Evolutionary conservation across 2,888 invertebrate species (phyloP).

Genomic region (Alentia gelatinosa): DNA sequence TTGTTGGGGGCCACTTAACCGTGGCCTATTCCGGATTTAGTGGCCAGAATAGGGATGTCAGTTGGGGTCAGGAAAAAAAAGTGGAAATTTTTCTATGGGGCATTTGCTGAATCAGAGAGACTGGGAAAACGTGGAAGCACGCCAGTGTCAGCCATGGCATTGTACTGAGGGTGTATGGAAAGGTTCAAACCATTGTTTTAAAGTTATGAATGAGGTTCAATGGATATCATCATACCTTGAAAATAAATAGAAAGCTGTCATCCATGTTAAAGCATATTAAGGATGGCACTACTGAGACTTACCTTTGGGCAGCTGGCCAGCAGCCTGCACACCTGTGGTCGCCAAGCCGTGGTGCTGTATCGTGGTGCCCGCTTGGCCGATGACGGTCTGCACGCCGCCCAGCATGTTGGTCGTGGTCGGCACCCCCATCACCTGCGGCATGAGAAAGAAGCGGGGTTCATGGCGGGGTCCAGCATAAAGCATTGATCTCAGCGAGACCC

Average conservation of each 20-base stretch:
- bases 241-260: not conserved
- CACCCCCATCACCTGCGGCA: not conserved
- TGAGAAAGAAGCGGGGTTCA: not conserved
- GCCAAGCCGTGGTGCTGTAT: not conserved
- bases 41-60: too few species aligned
- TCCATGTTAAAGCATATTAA: not conserved
- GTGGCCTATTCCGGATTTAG: too few species aligned
- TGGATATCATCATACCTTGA: too few species aligned
- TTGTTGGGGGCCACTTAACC: too few species aligned
- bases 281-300: not conserved
- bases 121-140: too few species aligned
- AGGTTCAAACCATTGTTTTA: too few species aligned
- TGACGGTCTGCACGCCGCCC: not conserved
- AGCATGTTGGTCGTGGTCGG: not conserved
- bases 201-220: too few species aligned
- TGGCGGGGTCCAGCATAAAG: not conserved
- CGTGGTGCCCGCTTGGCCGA: not conserved
- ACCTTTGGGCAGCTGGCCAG: not conserved
- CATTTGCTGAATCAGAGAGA: too few species aligned
- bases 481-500: not conserved
- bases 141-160: too few species aligned
- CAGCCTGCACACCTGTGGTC: not conserved
- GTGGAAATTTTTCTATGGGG: too few species aligned
- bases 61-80: too few species aligned
- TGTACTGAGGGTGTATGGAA: too few species aligned